These are phyloP conservation scores for Aurelia aurita complex sp. Pacific DNA, from an alignment of 30 jellyfish, hydroid and myxozoan species.

Conservation along the genomic window DNA sequence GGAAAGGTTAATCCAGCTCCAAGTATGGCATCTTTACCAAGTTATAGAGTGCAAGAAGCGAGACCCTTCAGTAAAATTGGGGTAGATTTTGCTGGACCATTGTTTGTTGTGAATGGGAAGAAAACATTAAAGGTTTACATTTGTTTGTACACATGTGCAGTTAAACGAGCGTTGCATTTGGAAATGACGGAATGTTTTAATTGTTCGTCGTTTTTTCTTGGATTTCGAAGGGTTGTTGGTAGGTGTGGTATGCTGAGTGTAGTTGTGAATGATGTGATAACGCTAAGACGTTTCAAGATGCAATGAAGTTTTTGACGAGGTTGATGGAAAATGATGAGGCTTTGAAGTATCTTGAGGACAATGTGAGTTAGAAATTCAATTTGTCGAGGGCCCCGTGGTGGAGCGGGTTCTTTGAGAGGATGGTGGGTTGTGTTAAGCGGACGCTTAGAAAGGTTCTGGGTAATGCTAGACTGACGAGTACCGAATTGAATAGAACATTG, in stretches of 20 bases:
- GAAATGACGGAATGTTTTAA: not conserved
- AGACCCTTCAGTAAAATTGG: constrained; percentile 41
- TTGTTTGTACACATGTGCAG: too few species aligned
- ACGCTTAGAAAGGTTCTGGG: constrained; percentile 31
- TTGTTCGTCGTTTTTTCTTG: constrained; percentile 21
- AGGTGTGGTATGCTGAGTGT: constrained; percentile 6
- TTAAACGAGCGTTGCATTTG: too few species aligned
- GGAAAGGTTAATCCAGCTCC: constrained; percentile 15
- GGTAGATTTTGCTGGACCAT: constrained; percentile 45
- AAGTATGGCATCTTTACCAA: constrained; percentile 13
- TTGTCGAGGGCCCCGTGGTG: constrained; percentile 60
- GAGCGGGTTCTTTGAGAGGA: constrained; percentile 60
- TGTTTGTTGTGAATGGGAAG: too few species aligned
- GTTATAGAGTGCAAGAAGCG: constrained; percentile 21
- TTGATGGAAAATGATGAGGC: constrained; percentile 38
- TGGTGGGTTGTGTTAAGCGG: constrained; percentile 48
- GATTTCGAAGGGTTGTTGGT: constrained; percentile 4
- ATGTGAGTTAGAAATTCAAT: constrained; percentile 16
- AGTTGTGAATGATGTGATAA: constrained; percentile 9
- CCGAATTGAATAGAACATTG: too few species aligned
- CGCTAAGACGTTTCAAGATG: constrained; percentile 19
- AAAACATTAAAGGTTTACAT: too few species aligned
- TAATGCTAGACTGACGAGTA: not conserved
- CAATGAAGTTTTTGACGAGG: not conserved
- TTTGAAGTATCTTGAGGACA: constrained; percentile 12